Evolutionary conservation across 1,140 invertebrate species (phyloP), one percentile per base, ranked within the genome.

Genomic region (Wasmannia auropunctata): DNA sequence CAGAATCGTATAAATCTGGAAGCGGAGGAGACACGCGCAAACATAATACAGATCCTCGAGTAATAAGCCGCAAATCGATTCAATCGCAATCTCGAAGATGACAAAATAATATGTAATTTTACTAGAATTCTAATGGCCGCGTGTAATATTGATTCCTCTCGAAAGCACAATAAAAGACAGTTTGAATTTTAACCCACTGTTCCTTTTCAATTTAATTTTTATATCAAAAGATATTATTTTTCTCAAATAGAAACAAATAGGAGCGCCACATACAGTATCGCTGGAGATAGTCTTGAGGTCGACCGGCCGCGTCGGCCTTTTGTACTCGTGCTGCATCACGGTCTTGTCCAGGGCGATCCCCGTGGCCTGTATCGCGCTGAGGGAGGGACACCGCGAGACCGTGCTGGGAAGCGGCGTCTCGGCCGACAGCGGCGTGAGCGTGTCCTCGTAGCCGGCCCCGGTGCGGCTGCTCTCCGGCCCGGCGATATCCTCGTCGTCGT

Each of bases 1-100:
- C 80, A 99, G 94, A 92, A 99, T 99, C 70, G 98, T 99, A 95
- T 99, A 99, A 8, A 99, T 97, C 93, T 95, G 83, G 0, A 72
- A 81, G 14, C 6, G 6, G 2, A 56, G 10, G 6, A 56, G 34
- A 11, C 46, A 8, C 10, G 25, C 40, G n/a, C 58, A n/a, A n/a
- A n/a, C n/a, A 7, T 77, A 22, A 7, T 74, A 51, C 22, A 19
- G 43, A 31, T 72, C 25, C 31, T 54, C 19, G 4, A 22, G 28
- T 5, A 11, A 46, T n/a, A 16, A 70, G 10, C 34, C 8, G n/a
- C n/a, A n/a, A 49, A 46, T 34, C 6, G 22, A 37, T 37, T 46
- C 43, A 46, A 46, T 46, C 5, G 3, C 6, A 43, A 46, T 2
- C 0, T 43, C 22, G 11, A 46, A 69, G n/a, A 25, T 67, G 14